Evolutionary conservation across 2,888 invertebrate species (phyloP).

Genomic region (Osmoderma eremita): DNA sequence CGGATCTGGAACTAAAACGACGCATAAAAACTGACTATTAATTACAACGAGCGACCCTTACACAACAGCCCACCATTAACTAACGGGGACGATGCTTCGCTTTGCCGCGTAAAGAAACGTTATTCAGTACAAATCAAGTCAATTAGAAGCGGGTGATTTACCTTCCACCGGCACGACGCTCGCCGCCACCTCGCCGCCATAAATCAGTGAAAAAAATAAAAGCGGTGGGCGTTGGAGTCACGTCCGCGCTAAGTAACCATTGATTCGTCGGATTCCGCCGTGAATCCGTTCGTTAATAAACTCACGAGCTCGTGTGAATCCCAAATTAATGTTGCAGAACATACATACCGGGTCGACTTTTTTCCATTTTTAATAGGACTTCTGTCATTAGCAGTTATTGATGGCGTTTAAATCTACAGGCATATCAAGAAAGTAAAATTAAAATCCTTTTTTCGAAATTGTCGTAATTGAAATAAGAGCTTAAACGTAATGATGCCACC

Average conservation of each 20-base stretch:
- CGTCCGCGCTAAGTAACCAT: constrained; percentile 31
- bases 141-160: constrained; percentile 33
- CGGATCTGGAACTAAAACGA: constrained; percentile 4
- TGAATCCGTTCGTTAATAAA: constrained; percentile 27
- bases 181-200: constrained; percentile 30
- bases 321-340: constrained; percentile 13
- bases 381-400: too few species aligned
- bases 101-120: constrained; percentile 29
- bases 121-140: constrained; percentile 36
- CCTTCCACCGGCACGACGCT: constrained; percentile 32
- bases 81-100: constrained; percentile 12
- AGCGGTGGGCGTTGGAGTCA: constrained; percentile 25
- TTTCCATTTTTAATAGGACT: too few species aligned
- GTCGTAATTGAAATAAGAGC: too few species aligned
- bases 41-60: constrained; percentile 31
- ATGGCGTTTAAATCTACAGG: too few species aligned
- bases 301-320: constrained; percentile 2
- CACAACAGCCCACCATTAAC: constrained; percentile 29
- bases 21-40: constrained; percentile 34
- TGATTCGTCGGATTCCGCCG: constrained; percentile 24
- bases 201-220: constrained; percentile 26
- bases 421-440: too few species aligned
- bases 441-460: too few species aligned
- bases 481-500: too few species aligned
- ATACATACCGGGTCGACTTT: too few species aligned